Percentiles rank a stretch among this genome's conserved stretches.
Evolutionary conservation across 2,888 invertebrate genomes (phyloP).

Genomic region (Mactromeris polynyma): DNA sequence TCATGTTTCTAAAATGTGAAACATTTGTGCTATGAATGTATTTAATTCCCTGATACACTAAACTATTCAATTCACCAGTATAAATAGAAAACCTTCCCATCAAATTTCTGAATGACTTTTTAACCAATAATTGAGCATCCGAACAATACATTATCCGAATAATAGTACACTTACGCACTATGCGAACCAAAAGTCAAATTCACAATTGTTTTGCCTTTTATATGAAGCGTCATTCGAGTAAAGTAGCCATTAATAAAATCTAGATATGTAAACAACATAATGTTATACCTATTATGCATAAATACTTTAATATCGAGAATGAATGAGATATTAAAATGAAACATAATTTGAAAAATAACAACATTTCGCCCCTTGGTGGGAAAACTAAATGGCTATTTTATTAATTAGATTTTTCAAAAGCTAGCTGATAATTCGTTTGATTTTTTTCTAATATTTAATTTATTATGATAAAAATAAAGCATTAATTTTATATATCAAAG

Average conservation of each 20-base stretch:
- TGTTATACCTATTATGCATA: neutral
- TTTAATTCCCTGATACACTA: neutral
- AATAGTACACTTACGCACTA: neutral
- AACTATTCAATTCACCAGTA: neutral
- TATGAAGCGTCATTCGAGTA: neutral
- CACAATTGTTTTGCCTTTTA: neutral
- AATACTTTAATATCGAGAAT: neutral
- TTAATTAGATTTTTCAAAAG: neutral
- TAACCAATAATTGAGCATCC: neutral
- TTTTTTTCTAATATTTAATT: neutral
- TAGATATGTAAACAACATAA: neutral
- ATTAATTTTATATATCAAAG: neutral
- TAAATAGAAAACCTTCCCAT: neutral
- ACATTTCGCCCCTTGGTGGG: neutral
- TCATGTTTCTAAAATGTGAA: constrained; percentile 5
- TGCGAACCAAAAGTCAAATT: neutral
- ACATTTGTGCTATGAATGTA: neutral
- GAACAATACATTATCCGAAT: constrained; percentile 3
- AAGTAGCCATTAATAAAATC: neutral
- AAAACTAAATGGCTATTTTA: neutral
- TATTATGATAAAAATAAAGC: neutral
- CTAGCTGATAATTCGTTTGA: neutral
- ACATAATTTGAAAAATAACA: constrained; percentile 8
- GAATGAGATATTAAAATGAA: constrained; percentile 5
- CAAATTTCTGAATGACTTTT: constrained; percentile 11